Conservation (phyloP, 2,797 vertebrate species). For the Leptatherina wallacei region DNA sequence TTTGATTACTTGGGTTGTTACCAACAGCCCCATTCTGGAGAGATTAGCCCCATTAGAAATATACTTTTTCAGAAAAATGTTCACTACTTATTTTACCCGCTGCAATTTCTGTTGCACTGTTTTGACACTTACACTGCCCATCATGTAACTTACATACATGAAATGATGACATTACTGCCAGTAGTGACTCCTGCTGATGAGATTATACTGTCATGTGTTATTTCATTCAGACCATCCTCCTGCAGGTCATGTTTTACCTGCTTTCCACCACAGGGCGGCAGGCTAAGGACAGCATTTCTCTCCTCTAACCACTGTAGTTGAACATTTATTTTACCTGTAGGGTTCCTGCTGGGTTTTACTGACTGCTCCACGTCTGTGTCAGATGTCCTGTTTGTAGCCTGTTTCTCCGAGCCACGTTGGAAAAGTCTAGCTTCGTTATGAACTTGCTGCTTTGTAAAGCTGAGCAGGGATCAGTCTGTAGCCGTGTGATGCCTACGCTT, state of each 20-base stretch:
- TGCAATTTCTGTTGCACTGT: constrained; percentile 49
- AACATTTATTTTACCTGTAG: neutral
- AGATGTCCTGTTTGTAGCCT: neutral
- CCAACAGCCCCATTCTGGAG: too few species aligned
- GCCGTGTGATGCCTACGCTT: constrained; percentile 48
- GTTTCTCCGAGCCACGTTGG: constrained; percentile 38
- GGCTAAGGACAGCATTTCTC: constrained; percentile 18
- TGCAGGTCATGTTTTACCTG: constrained; percentile 16
- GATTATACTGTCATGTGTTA: constrained; percentile 17
- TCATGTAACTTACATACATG: constrained; percentile 6
- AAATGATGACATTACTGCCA: constrained; percentile 3
- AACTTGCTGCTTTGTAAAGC: constrained; percentile 23
- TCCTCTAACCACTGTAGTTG: neutral
- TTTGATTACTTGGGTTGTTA: too few species aligned
- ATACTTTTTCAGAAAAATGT: too few species aligned
- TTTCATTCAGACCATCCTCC: constrained; percentile 6
- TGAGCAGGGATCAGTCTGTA: constrained; percentile 32
- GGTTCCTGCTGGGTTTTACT: neutral
- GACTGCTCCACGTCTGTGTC: neutral
- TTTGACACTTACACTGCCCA: constrained; percentile 33
- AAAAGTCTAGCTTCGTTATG: constrained; percentile 16
- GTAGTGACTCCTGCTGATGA: constrained; percentile 46
- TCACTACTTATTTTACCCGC: too few species aligned
- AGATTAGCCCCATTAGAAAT: too few species aligned
- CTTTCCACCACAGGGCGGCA: constrained; percentile 42